phyloP scores from a whole-genome alignment of 2,888 invertebrate species.

The Eugnorisma glareosa region DNA sequence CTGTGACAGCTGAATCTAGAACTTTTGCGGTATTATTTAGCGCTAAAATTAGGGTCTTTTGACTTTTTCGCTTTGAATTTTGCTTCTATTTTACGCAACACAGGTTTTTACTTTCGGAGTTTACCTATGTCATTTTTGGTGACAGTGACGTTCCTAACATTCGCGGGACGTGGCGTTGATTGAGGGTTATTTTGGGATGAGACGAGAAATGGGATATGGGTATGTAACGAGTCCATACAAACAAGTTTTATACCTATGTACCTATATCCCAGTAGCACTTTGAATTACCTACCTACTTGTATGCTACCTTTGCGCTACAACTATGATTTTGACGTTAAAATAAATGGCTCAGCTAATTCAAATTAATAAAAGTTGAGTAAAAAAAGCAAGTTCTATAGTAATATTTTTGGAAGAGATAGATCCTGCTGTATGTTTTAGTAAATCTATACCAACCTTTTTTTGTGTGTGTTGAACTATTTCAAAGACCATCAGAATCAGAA shows the following conservation, averaged over 20 bases:
- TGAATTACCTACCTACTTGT: not conserved
- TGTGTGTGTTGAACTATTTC: not conserved
- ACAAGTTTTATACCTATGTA: too few species aligned
- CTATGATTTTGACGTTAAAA: not conserved
- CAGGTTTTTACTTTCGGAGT: constrained; percentile 42
- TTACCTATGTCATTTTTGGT: constrained; percentile 48
- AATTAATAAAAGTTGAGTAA: not conserved
- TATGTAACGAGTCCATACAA: not conserved
- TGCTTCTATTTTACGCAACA: constrained; percentile 35
- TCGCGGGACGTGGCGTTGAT: constrained; percentile 21
- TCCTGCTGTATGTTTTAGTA: not conserved
- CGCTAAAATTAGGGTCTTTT: constrained; percentile 15
- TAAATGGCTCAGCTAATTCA: not conserved
- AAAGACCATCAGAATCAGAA: too few species aligned
- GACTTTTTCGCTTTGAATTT: constrained; percentile 30
- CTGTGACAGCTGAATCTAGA: constrained; percentile 21
- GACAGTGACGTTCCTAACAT: constrained; percentile 42
- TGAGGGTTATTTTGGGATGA: constrained; percentile 32
- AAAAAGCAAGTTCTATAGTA: not conserved
- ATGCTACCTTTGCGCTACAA: not conserved
- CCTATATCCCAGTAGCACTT: too few species aligned
- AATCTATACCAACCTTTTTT: not conserved
- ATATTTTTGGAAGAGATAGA: not conserved
- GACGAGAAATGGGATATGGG: not conserved
- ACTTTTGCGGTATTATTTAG: constrained; percentile 5